Base-by-base conservation (phyloP, 2,888 invertebrate species). In the Eulithis testata region DNA sequence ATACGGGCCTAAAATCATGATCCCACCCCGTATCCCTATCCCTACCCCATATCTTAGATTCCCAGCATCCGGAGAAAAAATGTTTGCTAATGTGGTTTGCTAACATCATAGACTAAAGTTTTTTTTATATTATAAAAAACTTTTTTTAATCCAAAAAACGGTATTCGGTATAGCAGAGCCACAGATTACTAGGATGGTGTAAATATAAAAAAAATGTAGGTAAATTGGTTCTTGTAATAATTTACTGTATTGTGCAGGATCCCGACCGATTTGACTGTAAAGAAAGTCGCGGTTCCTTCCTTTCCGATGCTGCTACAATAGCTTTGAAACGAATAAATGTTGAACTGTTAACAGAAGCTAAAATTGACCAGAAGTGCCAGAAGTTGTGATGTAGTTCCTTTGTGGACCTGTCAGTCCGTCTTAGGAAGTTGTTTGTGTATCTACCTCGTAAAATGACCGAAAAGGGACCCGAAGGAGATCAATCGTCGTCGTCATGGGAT, bases 401-500 rank as follows among this genome's bases (percentile, higher is more conserved):
- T 72, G 71, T 72, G 66, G 61, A 52, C 44, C 65, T 63, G 69
- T 66, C 68, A 68, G 36, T 45, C 45, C 21, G 60, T 54, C 65
- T 63, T 40, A 52, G 68, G 44, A 50, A 61, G 63, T 60, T 40
- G 45, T 51, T 65, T 57, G 53, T 58, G 53, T 58, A 45, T 8
- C 40, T 59, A 45, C 40, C 40, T 59, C 51, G n/a, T 49, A 72
- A 59, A 81, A 93, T 93, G 93, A 88, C 85, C 75, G 92, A 91
- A 76, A 90, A 89, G 73, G 83, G 85, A 55, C 88, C 81, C 72
- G 88, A 87, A 66, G 86, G 88, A 66, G 88, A 89, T 55, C 88
- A 85, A 63, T 82, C 88, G 43, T 81, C 88, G 65, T 81, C 89
- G 60, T 82, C 90, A 59, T 93, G 93, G 92, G 90, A 92, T 77